Base-by-base conservation (phyloP, 2,888 invertebrate genomes). In the Agriotes lineatus region DNA sequence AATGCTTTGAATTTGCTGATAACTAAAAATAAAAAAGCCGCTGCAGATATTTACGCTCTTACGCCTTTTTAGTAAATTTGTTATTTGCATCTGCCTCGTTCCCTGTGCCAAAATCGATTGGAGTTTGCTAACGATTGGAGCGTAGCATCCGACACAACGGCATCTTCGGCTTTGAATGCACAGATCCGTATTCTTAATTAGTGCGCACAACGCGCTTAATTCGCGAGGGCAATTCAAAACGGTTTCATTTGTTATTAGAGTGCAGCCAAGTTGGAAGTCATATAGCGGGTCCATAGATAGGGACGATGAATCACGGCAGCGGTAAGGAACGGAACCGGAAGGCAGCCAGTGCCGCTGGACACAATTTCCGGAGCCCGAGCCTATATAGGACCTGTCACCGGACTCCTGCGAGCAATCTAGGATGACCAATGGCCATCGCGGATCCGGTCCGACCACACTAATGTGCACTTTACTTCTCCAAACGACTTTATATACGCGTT, bases 351-450 rank as follows among this genome's bases (percentile, higher is more conserved):
- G 79, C 79, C 81, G 81, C 80, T 82, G 83, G 83, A 83, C 83
- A 84, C 83, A 84, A 84, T 84, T 84, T 84, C 84, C 84, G 82
- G 82, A 74, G 76, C 78, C 77, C 78, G 76, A 75, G 80, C 79
- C 80, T 81, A 79, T 81, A 80, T 80, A 80, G 78, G 76, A 81
- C 76, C 80, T 80, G 82, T 82, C 82, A 80, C 77, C 79, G 78
- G 76, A 76, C 74, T 74, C 77, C 75, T 74, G 81, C 78, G 79
- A 79, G 82, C 83, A 82, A 83, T 83, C 83, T 83, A 80, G 79
- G 81, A 83, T 83, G 83, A 83, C 83, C 83, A 83, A 83, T 83
- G 83, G 82, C 81, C 80, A 79, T 79, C 72, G 75, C 76, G 79
- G 81, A 80, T 81, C 81, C 82, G 82, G 81, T 75, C 75, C 75